phyloP scores from a whole-genome alignment of 2,888 invertebrate genomes.

The Petrophora chlorosata region DNA sequence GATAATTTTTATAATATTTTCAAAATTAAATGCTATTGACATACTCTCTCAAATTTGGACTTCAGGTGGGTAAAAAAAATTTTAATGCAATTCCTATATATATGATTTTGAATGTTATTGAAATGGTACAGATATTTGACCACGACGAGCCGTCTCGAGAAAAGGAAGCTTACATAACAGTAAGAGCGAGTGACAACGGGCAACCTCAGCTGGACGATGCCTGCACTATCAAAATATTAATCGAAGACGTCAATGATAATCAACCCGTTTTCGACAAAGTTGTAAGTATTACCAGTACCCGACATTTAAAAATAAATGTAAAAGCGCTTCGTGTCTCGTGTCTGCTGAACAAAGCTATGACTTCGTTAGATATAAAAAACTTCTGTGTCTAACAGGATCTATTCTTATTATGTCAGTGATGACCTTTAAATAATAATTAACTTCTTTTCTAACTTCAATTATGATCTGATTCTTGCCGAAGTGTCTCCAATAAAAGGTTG shows the following conservation, averaged over 20 bases:
- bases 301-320: not conserved
- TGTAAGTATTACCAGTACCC: constrained; percentile 77
- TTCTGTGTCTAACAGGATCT: not conserved
- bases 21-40: no score
- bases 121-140: constrained; percentile 87
- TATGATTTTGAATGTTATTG: constrained; percentile 19
- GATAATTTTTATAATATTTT: no score
- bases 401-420: not conserved
- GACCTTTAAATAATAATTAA: constrained; percentile 2
- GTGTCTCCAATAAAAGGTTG: constrained; percentile 30
- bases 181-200: constrained; percentile 96
- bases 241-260: constrained; percentile 97
- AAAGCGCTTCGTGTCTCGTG: not conserved
- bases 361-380: constrained; percentile 9
- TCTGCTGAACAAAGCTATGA: constrained; percentile 9
- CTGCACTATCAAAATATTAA: constrained; percentile 95
- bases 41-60: constrained; percentile 35
- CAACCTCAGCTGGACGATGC: constrained; percentile 95
- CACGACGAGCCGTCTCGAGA: constrained; percentile 94
- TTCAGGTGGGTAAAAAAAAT: constrained; percentile 43
- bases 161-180: constrained; percentile 93
- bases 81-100: not conserved
- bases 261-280: constrained; percentile 91
- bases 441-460: constrained; percentile 6
- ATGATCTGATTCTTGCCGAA: constrained; percentile 12